Percentiles rank a stretch among this genome's conserved stretches.
Conservation (phyloP, 2,797 vertebrate genomes). For the Peromyscus eremicus region DNA sequence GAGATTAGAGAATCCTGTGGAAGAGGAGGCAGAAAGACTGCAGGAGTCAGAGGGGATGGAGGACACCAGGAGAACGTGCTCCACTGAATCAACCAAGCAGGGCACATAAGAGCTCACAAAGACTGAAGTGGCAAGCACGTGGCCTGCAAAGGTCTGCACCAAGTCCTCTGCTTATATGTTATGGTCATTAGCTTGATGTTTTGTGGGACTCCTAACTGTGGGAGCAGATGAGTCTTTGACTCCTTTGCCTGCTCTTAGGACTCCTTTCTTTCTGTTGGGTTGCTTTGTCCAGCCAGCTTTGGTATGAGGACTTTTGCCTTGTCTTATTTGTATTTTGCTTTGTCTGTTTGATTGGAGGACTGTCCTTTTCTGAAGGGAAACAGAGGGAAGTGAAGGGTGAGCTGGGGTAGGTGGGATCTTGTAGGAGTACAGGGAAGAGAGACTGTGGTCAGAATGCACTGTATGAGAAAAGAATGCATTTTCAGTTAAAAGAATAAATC, state of each 20-base stretch:
- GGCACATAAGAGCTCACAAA: no score
- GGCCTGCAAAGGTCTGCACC: neutral
- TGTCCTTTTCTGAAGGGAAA: no score
- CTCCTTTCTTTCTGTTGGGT: neutral
- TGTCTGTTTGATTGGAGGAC: neutral
- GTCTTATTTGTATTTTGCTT: neutral
- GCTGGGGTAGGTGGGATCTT: accelerated
- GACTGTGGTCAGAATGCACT: neutral
- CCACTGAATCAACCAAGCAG: neutral
- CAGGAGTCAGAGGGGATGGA: neutral
- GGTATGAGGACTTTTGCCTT: neutral
- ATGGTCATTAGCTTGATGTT: neutral
- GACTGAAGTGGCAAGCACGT: no score
- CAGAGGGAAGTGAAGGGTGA: no score
- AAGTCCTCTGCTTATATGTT: neutral
- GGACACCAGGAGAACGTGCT: neutral
- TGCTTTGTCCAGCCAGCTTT: neutral
- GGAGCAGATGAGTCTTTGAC: neutral
- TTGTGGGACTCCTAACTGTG: neutral
- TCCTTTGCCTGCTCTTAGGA: neutral
- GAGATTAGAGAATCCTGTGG: neutral
- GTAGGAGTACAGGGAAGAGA: neutral
- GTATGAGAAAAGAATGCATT: neutral
- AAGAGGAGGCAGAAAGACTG: neutral
- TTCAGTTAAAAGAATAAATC: neutral